Percentiles rank a stretch among this genome's conserved stretches.
These are phyloP conservation scores for Chiloscyllium punctatum DNA, from an alignment of 2,797 vertebrate genomes.

Conservation along the genomic window DNA sequence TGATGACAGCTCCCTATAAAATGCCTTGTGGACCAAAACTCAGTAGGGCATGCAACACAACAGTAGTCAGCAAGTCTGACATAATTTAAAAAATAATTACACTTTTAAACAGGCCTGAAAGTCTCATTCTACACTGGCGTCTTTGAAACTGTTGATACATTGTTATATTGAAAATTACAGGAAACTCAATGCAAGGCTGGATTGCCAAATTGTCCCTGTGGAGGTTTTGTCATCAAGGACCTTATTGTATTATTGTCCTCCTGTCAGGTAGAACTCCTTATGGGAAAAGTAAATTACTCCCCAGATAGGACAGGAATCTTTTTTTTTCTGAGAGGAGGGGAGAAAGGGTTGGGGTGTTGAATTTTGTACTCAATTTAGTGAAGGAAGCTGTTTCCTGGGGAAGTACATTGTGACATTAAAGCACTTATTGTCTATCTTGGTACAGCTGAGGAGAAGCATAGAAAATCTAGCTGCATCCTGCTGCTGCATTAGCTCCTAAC, in stretches of 20 bases:
- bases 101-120: slow-evolving; percentile 23
- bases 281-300: not conserved
- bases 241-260: slow-evolving; percentile 22
- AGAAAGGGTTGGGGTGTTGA: not conserved
- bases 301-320: not conserved
- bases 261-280: slow-evolving; percentile 11
- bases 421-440: not conserved
- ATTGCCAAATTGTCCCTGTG: slow-evolving; percentile 26
- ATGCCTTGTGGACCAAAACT: not conserved
- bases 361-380: not conserved
- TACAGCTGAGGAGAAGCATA: not conserved
- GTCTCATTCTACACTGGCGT: slow-evolving; percentile 20
- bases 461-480: too few species aligned
- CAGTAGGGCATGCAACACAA: not conserved
- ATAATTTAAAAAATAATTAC: not conserved
- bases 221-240: slow-evolving; percentile 27
- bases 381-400: not conserved
- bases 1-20: not conserved
- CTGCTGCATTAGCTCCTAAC: not conserved
- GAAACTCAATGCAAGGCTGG: slow-evolving; percentile 30
- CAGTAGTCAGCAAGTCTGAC: slow-evolving; percentile 18
- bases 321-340: not conserved
- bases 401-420: not conserved
- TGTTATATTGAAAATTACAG: slow-evolving; percentile 35
- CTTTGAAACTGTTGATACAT: slow-evolving; percentile 26